phyloP scores from a whole-genome alignment of 2,113 vertebrate species.

The Malurus melanocephalus region DNA sequence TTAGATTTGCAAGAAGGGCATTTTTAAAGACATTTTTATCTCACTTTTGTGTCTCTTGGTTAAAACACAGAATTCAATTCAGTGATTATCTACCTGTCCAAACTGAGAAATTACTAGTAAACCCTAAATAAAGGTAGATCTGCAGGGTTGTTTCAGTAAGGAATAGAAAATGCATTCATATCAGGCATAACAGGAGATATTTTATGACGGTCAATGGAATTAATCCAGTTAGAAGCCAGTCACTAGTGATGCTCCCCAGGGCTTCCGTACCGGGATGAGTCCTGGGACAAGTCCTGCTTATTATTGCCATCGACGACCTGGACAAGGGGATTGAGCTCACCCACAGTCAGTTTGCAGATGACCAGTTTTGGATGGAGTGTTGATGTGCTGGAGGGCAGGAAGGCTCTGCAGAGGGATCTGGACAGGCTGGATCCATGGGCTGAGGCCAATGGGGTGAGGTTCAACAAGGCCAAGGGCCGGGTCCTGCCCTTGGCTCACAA shows the following conservation, averaged over 20 bases:
- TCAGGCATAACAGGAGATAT: background rate
- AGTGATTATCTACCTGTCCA: background rate
- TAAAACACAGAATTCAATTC: background rate
- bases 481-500: background rate
- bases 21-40: background rate
- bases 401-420: background rate
- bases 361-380: fast-evolving
- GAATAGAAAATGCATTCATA: background rate
- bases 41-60: background rate
- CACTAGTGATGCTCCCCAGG: background rate
- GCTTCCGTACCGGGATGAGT: background rate
- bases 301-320: fast-evolving
- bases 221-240: background rate
- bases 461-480: fast-evolving
- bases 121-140: background rate
- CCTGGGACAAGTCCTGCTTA: background rate
- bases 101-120: background rate
- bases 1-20: background rate
- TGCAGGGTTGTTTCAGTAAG: background rate
- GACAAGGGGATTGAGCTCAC: background rate
- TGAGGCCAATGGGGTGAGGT: background rate
- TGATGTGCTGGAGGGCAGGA: background rate
- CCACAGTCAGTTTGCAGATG: background rate
- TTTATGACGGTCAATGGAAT: background rate
- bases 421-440: background rate